Evolutionary conservation across 1,140 invertebrate species (phyloP), one percentile per base, ranked within the genome.

Genomic region (Bombus affinis): DNA sequence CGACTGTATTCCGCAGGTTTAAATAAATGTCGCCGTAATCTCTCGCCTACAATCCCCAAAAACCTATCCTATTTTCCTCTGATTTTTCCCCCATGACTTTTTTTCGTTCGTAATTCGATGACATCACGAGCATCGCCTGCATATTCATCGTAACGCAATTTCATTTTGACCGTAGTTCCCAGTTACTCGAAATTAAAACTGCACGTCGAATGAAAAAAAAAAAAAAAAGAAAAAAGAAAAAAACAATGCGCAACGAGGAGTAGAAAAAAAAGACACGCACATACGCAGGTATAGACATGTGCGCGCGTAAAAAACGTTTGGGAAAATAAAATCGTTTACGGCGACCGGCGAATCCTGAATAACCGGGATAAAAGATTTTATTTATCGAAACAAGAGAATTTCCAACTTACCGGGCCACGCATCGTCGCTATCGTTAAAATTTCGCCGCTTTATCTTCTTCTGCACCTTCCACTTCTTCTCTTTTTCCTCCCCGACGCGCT

Each of bases 71-170:
- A 15, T 42, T 62, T n/a, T 10, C 8, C 37, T 2, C 5, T 28
- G 18, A 72, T 25, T 25, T 65, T 39, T 28, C n/a, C 28, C 28
- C 47, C 39, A 22, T 62, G 28, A 66, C 15, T 39, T 76, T 35
- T 35, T 76, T 28, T 13, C 12, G 8, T 12, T 75, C 8, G 10
- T 32, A 39, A 8, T 62, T 42, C 65, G 62, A 79, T 68, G 77
- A 79, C 42, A 18, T 37, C 25, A 8, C 44, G 39, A 42, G 35
- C 35, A 18, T 39, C 68, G 22, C 39, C 15, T 37, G 25, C 42
- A 47, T 70, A 70, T 71, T 70, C 65, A n/a, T 80, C 78, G 65
- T 80, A 80, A 80, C 42, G 65, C 78, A 70, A 80, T 80, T 80
- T 70, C 78, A 66, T 80, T 75, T 75, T 44, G 44, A 53, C 32